Evolutionary conservation across 2,113 vertebrate species (phyloP), one percentile per base, ranked within the genome.

Genomic region (Petromus typicus): DNA sequence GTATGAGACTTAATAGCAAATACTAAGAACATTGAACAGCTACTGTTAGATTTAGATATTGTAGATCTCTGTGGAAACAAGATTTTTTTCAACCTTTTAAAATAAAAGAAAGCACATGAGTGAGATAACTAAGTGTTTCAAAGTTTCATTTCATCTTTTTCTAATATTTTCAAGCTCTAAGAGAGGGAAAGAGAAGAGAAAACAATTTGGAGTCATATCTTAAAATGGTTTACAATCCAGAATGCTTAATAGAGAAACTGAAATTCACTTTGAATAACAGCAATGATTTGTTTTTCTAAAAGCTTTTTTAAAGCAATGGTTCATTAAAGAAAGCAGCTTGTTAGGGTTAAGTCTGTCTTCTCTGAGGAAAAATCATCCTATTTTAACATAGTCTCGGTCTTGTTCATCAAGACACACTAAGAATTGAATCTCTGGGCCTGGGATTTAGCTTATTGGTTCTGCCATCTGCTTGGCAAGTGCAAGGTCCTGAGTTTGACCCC

Each of bases 191-290:
- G 30, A 86, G 63, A 43, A 32, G 9, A 78, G 7, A 76, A 88
- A 84, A 67, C 32, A 88, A 25, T 73, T n/a, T 48, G 18, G 4
- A 81, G 78, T 85, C 17, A 6, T 82, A 82, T 61, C 81, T 96
- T 85, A 27, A 85, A 95, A 30, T 95, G 7, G 14, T 76, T 83
- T 87, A 8, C 37, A 81, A 90, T 90, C 4, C 7, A 73, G 18
- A 83, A 83, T 89, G 37, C 30, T 93, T 43, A 48, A 85, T 67
- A 1, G 8, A 23, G 54, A 5, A 17, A 63, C 5, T 82, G 51
- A 95, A 95, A 88, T 37, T 48, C n/a, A 90, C 71, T 61, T 43
- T 92, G 66, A 94, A 78, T 81, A 51, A 63, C n/a, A 5, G 54
- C 90, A 86, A 40, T 63, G 10, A 45, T 43, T 66, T 64, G 3